Evolutionary conservation across 2,113 vertebrate genomes (phyloP), one percentile per base, ranked within the genome.

Genomic region (Meleagris gallopavo): DNA sequence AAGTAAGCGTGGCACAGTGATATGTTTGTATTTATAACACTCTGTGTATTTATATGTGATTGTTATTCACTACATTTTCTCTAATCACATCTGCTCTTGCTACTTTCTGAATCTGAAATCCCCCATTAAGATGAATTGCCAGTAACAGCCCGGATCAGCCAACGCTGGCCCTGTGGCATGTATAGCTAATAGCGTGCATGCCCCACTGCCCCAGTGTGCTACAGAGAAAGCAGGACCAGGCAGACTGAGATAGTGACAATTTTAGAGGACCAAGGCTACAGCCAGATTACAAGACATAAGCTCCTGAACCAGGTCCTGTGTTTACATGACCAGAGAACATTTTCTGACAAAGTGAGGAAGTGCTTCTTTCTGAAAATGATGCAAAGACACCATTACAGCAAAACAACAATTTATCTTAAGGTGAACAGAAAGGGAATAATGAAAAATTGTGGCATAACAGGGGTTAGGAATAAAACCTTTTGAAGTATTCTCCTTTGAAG

Each of bases 21-120:
- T 71, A 89, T 88, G 76, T 86, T 95, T 94, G 69, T 69, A 55
- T 85, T 88, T 90, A 62, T 80, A 81, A 70, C 43, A 66, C 46
- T 71, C 54, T 18, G 3, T 41, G 61, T 1, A 22, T 77, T 69
- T 78, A 19, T 61, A 52, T 34, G 22, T 75, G 62, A 65, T 36
- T 79, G 34, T 64, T 95, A 83, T 32, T 83, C 30, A 30, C 11
- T 55, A 46, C 3, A n/a, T 67, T 6, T 36, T 48, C 60, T 3
- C 79, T 88, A 69, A 91, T 40, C 18, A 38, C 41, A 76, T 58
- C 80, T 89, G 46, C 77, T 94, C 43, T 27, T 61, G 60, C 30
- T 64, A 11, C 86, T 72, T 78, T 43, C 57, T 69, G 92, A 86
- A 85, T 87, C 55, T 58, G 55, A 91, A 93, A 85, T 70, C 34